Evolutionary conservation across 2,888 invertebrate genomes (phyloP).

Genomic region (Scrobipalpa atriplicella): DNA sequence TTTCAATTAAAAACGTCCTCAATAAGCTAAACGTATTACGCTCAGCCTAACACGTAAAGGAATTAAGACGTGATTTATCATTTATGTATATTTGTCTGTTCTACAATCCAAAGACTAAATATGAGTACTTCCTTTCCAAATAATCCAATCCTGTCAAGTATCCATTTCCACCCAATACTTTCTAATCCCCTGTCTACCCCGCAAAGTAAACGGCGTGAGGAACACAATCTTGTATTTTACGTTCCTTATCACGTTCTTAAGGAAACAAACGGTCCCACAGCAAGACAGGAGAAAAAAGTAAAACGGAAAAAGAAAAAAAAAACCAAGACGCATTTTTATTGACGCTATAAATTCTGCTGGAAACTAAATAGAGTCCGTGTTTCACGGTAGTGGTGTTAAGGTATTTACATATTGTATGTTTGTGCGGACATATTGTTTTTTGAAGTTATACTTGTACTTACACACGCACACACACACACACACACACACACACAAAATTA

Average conservation of each 20-base stretch:
- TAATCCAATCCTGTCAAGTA: background rate
- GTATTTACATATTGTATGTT: slow-evolving; percentile 28
- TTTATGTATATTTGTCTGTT: too few species aligned
- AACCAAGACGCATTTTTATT: slow-evolving; percentile 40
- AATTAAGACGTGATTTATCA: too few species aligned
- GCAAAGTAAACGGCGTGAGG: background rate
- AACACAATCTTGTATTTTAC: background rate
- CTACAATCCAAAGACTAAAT: too few species aligned
- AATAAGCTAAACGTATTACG: too few species aligned
- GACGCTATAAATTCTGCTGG: slow-evolving; percentile 45
- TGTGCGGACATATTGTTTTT: background rate
- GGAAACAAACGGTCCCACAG: slow-evolving; percentile 12
- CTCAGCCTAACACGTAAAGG: too few species aligned
- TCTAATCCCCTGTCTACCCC: background rate
- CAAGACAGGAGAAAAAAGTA: background rate
- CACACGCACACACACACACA: too few species aligned
- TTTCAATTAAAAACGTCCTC: too few species aligned
- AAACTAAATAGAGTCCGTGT: slow-evolving; percentile 47
- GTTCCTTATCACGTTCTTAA: slow-evolving; percentile 13
- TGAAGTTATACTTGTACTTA: too few species aligned
- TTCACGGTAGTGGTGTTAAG: slow-evolving; percentile 40
- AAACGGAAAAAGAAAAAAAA: slow-evolving; percentile 18
- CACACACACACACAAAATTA: too few species aligned
- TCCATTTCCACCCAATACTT: background rate
- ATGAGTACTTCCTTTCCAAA: too few species aligned